Base-by-base conservation (phyloP, 2,797 vertebrate species). In the Falco berigora region DNA sequence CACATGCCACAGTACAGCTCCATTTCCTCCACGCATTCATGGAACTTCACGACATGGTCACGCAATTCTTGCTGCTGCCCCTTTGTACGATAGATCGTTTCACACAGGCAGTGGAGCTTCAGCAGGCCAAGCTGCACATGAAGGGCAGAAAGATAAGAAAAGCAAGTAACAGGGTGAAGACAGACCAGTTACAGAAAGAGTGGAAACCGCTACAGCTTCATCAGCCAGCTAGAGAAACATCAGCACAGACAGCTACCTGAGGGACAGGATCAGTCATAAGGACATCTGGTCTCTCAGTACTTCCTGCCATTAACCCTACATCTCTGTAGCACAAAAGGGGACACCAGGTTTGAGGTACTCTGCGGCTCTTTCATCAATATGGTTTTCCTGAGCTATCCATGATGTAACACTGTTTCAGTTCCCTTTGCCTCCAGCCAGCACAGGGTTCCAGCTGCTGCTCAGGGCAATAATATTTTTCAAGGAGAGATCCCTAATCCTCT, bases 1-100 rank as follows among this genome's bases (percentile, higher is more conserved):
- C 99, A 99, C 98, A 99, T 99, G 97, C 99, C 99, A 10, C 99
- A 99, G 98, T 99, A 99, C 32, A 99, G 98, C 98, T 99, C 99
- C 86, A 99, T 98, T 98, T 99, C 99, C 98, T 99, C 99, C 69
- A 99, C 99, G 4, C 99, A 99, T 97, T 99, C 99, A 24, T 99
- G 99, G 98, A 99, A 99, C 97, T 99, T 99, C 93, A 99, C 99
- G 17, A 99, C 99, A 2, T 99, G 99, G 85, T 99, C 98, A 10
- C 99, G 98, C 84, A 99, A 96, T 97, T 99, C 98, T 5, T 95
- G 98, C 96, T 99, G 98, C 97, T 98, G 98, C 85, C 98, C 99
- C 71, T 97, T 98, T 58, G 97, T 98, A 58, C 99, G 99, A 96
- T 98, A 99, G 97, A 99, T 98, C 86, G 98, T 97, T 96, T 99